phyloP scores from a whole-genome alignment of 2,888 invertebrate genomes.

The Plagodis dolabraria region DNA sequence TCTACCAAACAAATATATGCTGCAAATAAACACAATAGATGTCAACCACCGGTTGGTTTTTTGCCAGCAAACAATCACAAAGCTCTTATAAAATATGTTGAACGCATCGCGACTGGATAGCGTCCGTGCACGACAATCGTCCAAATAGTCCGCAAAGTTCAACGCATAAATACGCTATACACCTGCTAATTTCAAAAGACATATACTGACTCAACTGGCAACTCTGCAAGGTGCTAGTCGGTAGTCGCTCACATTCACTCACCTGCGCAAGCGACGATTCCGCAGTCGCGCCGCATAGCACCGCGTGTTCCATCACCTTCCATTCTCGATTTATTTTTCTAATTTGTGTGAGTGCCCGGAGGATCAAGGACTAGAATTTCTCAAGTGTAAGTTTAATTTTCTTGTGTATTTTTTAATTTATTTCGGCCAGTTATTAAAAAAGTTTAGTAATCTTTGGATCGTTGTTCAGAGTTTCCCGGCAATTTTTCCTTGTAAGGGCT shows the following conservation, averaged over 20 bases:
- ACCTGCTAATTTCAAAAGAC: constrained; percentile 63
- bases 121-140: constrained; percentile 60
- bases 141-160: constrained; percentile 77
- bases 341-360: constrained; percentile 63
- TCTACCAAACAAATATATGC: too few relatives aligned
- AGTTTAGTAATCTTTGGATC: constrained; percentile 3
- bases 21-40: background rate
- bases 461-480: constrained; percentile 18
- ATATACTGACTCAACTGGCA: constrained; percentile 46
- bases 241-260: constrained; percentile 76
- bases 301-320: constrained; percentile 41
- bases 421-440: constrained; percentile 7
- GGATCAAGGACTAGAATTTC: constrained; percentile 49
- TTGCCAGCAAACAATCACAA: constrained; percentile 32
- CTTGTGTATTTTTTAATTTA: constrained; percentile 4
- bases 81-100: constrained; percentile 60
- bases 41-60: constrained; percentile 1
- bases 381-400: constrained; percentile 31
- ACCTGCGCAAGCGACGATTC: constrained; percentile 71
- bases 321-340: constrained; percentile 48
- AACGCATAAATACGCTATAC: constrained; percentile 66
- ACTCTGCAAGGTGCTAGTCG: constrained; percentile 55
- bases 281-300: constrained; percentile 69
- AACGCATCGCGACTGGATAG: constrained; percentile 52
- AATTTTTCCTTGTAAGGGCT: constrained; percentile 13